Conservation (phyloP, 1,140 invertebrate genomes). For the Drosophila arizonae region DNA sequence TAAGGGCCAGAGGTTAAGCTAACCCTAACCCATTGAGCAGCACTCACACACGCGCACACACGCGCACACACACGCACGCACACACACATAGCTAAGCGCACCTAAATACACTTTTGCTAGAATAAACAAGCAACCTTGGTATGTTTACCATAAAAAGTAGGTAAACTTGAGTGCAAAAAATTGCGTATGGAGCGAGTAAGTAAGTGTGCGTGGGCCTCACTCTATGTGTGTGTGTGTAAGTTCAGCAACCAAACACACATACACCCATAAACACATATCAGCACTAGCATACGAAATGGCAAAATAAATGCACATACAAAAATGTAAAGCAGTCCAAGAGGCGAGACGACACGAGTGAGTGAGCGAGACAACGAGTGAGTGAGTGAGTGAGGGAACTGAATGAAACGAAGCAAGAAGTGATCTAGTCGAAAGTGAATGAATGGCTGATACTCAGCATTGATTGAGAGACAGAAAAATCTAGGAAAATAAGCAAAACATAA, state of each 20-base stretch:
- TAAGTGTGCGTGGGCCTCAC: too few species aligned
- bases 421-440: too few species aligned
- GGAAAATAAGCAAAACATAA: too few species aligned
- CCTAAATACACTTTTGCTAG: slow-evolving; percentile 81
- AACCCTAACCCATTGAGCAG: slow-evolving; percentile 27
- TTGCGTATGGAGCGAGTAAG: slow-evolving; percentile 60
- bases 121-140: slow-evolving; percentile 81
- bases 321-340: slow-evolving; percentile 54
- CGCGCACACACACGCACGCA: slow-evolving; percentile 16
- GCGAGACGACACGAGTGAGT: slow-evolving; percentile 8
- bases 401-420: slow-evolving; percentile 43
- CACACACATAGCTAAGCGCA: slow-evolving; percentile 71
- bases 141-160: slow-evolving; percentile 81
- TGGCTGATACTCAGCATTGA: too few species aligned
- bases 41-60: slow-evolving; percentile 10
- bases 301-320: slow-evolving; percentile 79
- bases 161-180: slow-evolving; percentile 81
- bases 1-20: slow-evolving; percentile 22
- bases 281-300: slow-evolving; percentile 34
- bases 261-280: slow-evolving; percentile 23
- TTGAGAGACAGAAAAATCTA: too few species aligned
- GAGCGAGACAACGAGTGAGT: background rate
- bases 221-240: slow-evolving; percentile 19
- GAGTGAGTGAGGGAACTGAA: slow-evolving; percentile 43
- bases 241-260: slow-evolving; percentile 38